These are phyloP conservation scores for Hucho hucho DNA, from an alignment of 2,113 vertebrate genomes.

Conservation along the genomic window DNA sequence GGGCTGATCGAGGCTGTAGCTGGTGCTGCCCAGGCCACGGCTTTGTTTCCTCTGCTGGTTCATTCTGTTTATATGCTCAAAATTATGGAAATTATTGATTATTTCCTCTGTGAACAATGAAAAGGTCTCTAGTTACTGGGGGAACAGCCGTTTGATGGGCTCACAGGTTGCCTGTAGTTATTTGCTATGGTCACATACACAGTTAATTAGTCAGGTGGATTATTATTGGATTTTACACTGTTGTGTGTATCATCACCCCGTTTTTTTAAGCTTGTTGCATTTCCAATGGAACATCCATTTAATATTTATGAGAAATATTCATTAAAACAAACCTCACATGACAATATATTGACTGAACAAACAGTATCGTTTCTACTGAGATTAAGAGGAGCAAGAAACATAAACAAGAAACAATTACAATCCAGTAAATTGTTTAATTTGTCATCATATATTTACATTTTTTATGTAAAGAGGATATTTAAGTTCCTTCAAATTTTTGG, in stretches of 20 bases:
- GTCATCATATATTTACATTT: neutral
- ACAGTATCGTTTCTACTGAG: neutral
- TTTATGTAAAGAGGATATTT: neutral
- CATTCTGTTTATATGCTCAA: conserved; percentile 92
- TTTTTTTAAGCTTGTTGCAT: neutral
- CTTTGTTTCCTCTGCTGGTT: conserved; percentile 90
- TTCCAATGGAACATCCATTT: neutral
- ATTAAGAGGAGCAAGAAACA: neutral
- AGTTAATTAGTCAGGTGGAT: conserved; percentile 62
- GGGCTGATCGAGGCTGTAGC: conserved; percentile 76
- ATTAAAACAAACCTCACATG: neutral
- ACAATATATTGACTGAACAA: neutral
- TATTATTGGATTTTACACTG: conserved; percentile 15
- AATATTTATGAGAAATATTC: neutral
- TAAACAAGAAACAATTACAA: neutral
- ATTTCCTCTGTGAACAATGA: conserved; percentile 83
- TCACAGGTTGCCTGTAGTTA: conserved; percentile 13
- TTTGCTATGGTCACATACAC: conserved; percentile 27
- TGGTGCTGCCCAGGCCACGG: conserved; percentile 72
- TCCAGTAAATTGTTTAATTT: neutral
- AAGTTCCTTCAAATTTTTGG: neutral
- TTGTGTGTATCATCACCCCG: neutral
- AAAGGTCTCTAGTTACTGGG: conserved; percentile 81
- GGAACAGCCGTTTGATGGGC: conserved; percentile 39
- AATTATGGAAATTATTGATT: conserved; percentile 98